Evolutionary conservation across 2,113 vertebrate species (phyloP), one percentile per base, ranked within the genome.

Genomic region (Odontesthes bonariensis): DNA sequence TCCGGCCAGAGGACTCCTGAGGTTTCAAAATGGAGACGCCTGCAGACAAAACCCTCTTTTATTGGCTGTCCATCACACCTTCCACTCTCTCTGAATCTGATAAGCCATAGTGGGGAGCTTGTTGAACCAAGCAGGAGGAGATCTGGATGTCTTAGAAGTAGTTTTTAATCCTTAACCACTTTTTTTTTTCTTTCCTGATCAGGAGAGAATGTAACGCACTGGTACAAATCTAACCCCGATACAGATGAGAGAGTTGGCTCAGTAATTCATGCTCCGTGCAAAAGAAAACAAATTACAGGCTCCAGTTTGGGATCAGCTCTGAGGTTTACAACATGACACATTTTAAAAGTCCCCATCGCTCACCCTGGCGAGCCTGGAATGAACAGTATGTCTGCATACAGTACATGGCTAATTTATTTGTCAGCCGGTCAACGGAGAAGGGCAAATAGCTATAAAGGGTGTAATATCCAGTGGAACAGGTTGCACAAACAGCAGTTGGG

Each of bases 11-110:
- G 51, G 70, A 82, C 84, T 88, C 89, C 87, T 89, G 87, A 83
- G 89, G 86, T 92, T 86, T 88, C 88, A 89, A 88, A 91, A 90
- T 83, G 78, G 83, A 90, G 90, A 89, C 69, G 72, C 77, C 73
- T 74, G 79, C 74, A 79, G 69, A 91, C 91, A 91, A 92, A 93
- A 86, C 42, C 58, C 75, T 72, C 88, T 79, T 93, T 92, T 91
- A 92, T 83, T 82, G 79, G 79, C 72, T 53, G 71, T 77, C 83
- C 88, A 85, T 91, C 87, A 83, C 90, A 90, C 83, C 89, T 85
- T 84, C 78, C 72, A 74, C 57, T 75, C 76, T 81, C 79, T 82
- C 69, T 82, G 83, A 88, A 89, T 88, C 81, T 40, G 86, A 92
- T 90, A 86, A 27, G 87, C 82, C 54, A 67, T 75, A 67, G 69